A percentile compares a stretch with the other conserved stretches of the same genome.
These are phyloP conservation scores for Operophtera brumata DNA, from an alignment of 2,888 invertebrate species.

Conservation along the genomic window DNA sequence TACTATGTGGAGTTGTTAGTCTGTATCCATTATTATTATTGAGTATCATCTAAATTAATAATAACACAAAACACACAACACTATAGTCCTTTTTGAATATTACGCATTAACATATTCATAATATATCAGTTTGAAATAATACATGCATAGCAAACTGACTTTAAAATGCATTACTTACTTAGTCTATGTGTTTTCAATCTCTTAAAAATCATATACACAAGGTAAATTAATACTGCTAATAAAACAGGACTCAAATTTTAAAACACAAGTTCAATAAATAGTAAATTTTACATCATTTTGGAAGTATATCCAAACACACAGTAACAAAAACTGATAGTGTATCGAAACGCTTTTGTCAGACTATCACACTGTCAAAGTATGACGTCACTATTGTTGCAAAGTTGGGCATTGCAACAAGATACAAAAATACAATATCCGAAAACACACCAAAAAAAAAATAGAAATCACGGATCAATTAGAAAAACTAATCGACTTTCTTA, in stretches of 20 bases:
- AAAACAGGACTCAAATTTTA: slow-evolving; percentile 36
- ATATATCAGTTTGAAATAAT: background rate
- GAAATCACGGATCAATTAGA: slow-evolving; percentile 34
- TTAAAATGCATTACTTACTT: slow-evolving; percentile 19
- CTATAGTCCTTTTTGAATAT: slow-evolving; percentile 2
- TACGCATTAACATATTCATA: slow-evolving; percentile 11
- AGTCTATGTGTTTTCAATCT: slow-evolving; percentile 40
- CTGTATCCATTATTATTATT: background rate
- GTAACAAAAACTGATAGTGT: background rate
- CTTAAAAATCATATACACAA: slow-evolving; percentile 47
- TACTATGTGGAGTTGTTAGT: slow-evolving; percentile 5
- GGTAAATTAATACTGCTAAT: slow-evolving; percentile 59
- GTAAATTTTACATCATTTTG: slow-evolving; percentile 13
- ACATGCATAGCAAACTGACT: slow-evolving; percentile 16
- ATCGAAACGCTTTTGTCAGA: slow-evolving; percentile 1
- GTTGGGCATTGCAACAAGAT: slow-evolving; percentile 24
- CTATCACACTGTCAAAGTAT: slow-evolving; percentile 11
- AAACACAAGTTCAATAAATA: slow-evolving; percentile 20
- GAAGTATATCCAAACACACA: slow-evolving; percentile 22
- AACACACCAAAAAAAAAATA: slow-evolving; percentile 67
- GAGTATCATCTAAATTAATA: slow-evolving; percentile 8
- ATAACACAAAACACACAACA: slow-evolving; percentile 5
- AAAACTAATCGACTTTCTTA: slow-evolving; percentile 10
- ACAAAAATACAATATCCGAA: slow-evolving; percentile 26
- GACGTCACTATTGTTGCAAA: slow-evolving; percentile 23